Evolutionary conservation across 2,113 vertebrate species (phyloP), one percentile per base, ranked within the genome.

Genomic region (Nanger granti): DNA sequence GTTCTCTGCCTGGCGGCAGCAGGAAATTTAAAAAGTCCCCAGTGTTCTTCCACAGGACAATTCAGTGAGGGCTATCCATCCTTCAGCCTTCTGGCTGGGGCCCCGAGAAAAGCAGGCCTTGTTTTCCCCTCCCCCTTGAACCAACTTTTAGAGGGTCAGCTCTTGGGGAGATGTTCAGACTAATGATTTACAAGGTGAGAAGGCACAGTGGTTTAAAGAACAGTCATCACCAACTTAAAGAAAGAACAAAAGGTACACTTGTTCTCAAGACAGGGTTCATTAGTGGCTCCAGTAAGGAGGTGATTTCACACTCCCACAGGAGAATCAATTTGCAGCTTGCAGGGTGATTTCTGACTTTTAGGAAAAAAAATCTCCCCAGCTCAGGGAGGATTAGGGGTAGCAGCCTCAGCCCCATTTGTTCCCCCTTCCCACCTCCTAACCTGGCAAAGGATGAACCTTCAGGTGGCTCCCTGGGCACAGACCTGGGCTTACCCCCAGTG

Each of bases 121-220:
- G 5, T 10, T 26, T 26, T 0, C 0, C 29, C 83, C 26, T 2
- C 17, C 37, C 13, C 44, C 8, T 0, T 0, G 0, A 22, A 17
- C 76, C 55, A 55, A 62, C 49, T 60, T 44, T n/a, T 22, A 55
- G 17, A 13, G 85, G 76, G 44, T 80, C 76, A 69, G 41, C 52
- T 97, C 91, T 82, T 41, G 34, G 52, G 93, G 80, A 94, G 73
- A 94, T 2, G 17, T 15, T 82, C 60, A 66, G 13, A 59, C 79
- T 87, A 62, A 91, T 34, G 62, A 89, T 34, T 31, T 91, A 13
- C 94, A 95, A 97, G 93, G 97, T 26, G 92, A 97, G 98, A 98
- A 98, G 98, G 96, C 96, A 98, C 95, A 22, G 57, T 22, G 95
- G 94, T 93, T 91, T 49, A 47, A 57, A 93, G 86, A 66, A 37